Evolutionary conservation across 2,888 invertebrate genomes (phyloP), one percentile per base, ranked within the genome.

Genomic region (Trisateles emortualis): DNA sequence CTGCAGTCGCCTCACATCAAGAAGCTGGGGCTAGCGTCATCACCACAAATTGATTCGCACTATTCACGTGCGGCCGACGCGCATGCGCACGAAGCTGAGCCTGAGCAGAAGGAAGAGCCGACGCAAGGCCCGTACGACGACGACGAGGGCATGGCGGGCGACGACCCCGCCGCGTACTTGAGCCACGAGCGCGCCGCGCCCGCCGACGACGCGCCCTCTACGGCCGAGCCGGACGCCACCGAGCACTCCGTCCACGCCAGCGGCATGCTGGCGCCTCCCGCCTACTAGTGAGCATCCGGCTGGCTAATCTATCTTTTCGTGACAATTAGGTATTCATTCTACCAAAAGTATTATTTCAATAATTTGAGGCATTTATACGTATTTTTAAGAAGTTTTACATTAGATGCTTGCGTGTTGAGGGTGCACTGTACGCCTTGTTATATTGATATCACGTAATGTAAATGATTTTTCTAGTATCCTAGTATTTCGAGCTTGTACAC

Each of bases 71-170:
- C 92, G 35, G 77, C 92, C 1, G 92, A 92, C 59, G 89, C 92
- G 19, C 93, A 93, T 48, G 74, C 87, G 42, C 88, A 89, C 65
- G 90, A 88, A 36, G 86, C 88, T 57, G 90, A 88, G 62, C 84
- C 87, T 57, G 86, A 87, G 56, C 86, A 86, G 56, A 89, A 88
- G 61, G 93, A 92, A 74, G 86, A 88, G 63, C 82, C 89, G 52
- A 95, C 95, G 39, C 93, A 95, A 74, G 95, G 95, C 10, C 95
- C 95, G 1, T 95, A 95, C 76, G 94, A 95, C 74, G 93, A 90
- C 67, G 83, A 90, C 57, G 90, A 90, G 59, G 92, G 93, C 61
- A 93, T 94, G 93, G 89, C 86, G 59, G 94, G 94, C 49, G 94
- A 94, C 71, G 94, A 94, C 77, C 94, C 94, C 38, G 87, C 93